Evolutionary conservation across 1,140 invertebrate species (phyloP).

Genomic region (Sminthurinus signatus): DNA sequence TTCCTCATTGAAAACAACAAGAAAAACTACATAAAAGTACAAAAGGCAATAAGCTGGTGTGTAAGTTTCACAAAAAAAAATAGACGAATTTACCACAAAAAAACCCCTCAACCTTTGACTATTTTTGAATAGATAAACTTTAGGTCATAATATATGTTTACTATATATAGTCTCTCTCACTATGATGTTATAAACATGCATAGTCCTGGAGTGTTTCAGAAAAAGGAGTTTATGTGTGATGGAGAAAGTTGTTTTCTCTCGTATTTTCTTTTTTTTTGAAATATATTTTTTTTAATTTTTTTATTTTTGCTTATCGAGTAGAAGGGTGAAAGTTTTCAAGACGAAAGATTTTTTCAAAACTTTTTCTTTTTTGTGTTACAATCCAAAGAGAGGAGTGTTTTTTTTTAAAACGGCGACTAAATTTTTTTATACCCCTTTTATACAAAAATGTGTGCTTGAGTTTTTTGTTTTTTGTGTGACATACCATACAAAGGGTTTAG

Average conservation of each 20-base stretch:
- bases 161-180: no score
- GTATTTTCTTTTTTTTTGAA: background rate
- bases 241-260: background rate
- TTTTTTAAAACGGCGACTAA: background rate
- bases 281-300: background rate
- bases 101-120: no score
- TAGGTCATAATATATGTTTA: no score
- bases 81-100: no score
- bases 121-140: no score
- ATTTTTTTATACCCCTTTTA: constrained; percentile 2
- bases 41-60: no score
- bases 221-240: background rate
- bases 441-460: constrained; percentile 5
- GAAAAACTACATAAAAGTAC: no score
- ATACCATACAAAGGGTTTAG: constrained; percentile 62
- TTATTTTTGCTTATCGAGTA: no score
- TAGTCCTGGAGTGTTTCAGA: background rate
- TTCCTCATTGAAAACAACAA: no score
- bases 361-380: background rate
- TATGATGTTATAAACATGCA: background rate
- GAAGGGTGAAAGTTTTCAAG: no score
- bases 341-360: no score
- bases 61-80: no score
- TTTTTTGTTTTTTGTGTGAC: constrained; percentile 15
- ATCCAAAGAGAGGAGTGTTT: background rate